Conservation (phyloP, 2,113 vertebrate genomes). For the Oophaga pumilio region DNA sequence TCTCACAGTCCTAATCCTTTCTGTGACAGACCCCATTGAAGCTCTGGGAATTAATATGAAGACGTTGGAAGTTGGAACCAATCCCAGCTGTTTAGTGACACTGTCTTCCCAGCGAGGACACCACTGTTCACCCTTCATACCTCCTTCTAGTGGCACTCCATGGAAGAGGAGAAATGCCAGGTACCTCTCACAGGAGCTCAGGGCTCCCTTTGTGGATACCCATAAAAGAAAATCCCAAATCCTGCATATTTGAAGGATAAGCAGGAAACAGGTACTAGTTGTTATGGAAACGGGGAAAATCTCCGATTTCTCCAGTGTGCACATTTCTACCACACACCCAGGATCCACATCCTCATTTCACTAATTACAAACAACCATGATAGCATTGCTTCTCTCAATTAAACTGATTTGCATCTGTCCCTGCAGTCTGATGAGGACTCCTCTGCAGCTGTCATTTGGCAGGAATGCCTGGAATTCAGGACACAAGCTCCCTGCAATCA, state of each 20-base stretch:
- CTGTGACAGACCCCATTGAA: conserved; percentile 56
- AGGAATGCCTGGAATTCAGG: conserved; percentile 50
- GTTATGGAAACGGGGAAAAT: conserved; percentile 57
- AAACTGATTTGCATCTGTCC: conserved; percentile 59
- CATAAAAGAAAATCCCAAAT: conserved; percentile 23
- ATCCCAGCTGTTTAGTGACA: conserved; percentile 52
- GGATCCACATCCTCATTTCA: conserved; percentile 58
- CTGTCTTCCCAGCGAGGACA: conserved; percentile 31
- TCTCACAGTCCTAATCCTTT: conserved; percentile 53
- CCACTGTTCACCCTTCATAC: conserved; percentile 27
- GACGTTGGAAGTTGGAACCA: conserved; percentile 45
- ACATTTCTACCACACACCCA: conserved; percentile 55
- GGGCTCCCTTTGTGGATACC: conserved; percentile 5
- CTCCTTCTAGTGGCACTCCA: not conserved
- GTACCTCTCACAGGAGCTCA: not conserved
- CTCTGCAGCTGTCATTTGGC: conserved; percentile 57
- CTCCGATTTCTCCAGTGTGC: conserved; percentile 48
- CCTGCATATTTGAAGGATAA: conserved; percentile 21
- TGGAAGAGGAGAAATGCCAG: not conserved
- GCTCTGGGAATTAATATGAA: conserved; percentile 49
- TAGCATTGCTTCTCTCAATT: conserved; percentile 59
- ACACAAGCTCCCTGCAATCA: not conserved
- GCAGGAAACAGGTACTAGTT: conserved; percentile 50
- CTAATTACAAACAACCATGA: conserved; percentile 58
- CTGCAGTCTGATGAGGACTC: conserved; percentile 57